phyloP scores from a whole-genome alignment of 2,113 vertebrate species.

The Poeciliopsis retropinna region DNA sequence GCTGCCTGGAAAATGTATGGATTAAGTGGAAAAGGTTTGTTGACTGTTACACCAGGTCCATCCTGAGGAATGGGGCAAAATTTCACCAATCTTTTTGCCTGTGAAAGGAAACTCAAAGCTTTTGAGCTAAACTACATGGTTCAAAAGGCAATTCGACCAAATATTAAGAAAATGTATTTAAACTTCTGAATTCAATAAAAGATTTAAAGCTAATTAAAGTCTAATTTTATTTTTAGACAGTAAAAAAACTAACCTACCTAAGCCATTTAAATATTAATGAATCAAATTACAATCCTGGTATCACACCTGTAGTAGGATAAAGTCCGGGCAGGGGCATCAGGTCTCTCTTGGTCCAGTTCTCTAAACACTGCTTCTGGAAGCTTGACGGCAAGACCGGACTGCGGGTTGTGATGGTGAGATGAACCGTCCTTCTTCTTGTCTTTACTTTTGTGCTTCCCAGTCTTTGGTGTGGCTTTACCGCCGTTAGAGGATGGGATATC shows the following conservation, averaged over 20 bases:
- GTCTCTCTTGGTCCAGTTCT: constrained; percentile 94
- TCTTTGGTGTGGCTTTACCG: constrained; percentile 87
- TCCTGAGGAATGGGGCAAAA: too few relatives aligned
- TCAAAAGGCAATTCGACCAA: too few relatives aligned
- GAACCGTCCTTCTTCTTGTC: constrained; percentile 92
- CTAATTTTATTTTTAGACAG: too few relatives aligned
- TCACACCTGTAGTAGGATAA: constrained; percentile 94
- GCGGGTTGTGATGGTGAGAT: constrained; percentile 88
- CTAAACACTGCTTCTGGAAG: constrained; percentile 96
- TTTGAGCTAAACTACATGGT: too few relatives aligned
- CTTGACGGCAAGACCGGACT: constrained; percentile 89
- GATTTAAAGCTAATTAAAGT: too few relatives aligned
- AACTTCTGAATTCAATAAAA: too few relatives aligned
- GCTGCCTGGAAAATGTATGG: too few relatives aligned
- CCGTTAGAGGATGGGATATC: constrained; percentile 86
- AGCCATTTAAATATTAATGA: neutral
- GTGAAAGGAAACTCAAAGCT: too few relatives aligned
- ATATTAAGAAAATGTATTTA: too few relatives aligned
- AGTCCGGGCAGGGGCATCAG: constrained; percentile 89
- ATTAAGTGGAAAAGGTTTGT: too few relatives aligned
- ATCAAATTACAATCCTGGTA: neutral
- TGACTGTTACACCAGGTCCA: too few relatives aligned
- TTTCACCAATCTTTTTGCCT: too few relatives aligned
- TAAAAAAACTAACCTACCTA: neutral
- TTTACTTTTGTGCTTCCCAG: constrained; percentile 97